phyloP scores from a whole-genome alignment of 1,140 invertebrate genomes.

The Drosophila funebris region DNA sequence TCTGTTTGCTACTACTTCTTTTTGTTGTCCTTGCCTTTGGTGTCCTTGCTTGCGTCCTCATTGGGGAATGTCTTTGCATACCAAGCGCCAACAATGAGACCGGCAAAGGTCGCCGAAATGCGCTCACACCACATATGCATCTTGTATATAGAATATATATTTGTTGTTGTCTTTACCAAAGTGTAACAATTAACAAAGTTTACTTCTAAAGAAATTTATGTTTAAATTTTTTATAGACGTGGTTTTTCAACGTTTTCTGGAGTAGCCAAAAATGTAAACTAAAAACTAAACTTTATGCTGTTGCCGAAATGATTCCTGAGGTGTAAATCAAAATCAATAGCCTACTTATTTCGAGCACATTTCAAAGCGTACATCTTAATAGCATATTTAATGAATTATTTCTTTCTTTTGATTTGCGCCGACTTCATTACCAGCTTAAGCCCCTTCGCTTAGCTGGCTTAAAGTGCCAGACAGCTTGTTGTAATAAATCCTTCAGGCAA shows the following conservation, averaged over 20 bases:
- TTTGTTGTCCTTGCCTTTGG: constrained; percentile 39
- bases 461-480: neutral
- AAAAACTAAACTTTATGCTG: neutral
- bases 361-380: neutral
- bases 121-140: constrained; percentile 72
- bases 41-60: constrained; percentile 2
- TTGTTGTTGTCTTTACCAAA: neutral
- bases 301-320: neutral
- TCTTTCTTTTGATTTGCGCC: neutral
- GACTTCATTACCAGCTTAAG: neutral
- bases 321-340: neutral
- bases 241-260: neutral
- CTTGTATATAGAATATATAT: neutral
- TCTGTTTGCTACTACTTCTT: constrained; percentile 18
- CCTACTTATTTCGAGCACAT: constrained; percentile 5
- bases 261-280: constrained; percentile 8
- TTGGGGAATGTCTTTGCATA: constrained; percentile 58
- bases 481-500: neutral
- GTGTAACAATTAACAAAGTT: neutral
- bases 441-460: neutral
- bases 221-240: neutral
- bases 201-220: neutral
- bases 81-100: constrained; percentile 59
- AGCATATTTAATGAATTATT: neutral
- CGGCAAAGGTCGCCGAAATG: constrained; percentile 51